phyloP scores from a whole-genome alignment of 2,888 invertebrate genomes.

The Scelioninae gen. 1 region DNA sequence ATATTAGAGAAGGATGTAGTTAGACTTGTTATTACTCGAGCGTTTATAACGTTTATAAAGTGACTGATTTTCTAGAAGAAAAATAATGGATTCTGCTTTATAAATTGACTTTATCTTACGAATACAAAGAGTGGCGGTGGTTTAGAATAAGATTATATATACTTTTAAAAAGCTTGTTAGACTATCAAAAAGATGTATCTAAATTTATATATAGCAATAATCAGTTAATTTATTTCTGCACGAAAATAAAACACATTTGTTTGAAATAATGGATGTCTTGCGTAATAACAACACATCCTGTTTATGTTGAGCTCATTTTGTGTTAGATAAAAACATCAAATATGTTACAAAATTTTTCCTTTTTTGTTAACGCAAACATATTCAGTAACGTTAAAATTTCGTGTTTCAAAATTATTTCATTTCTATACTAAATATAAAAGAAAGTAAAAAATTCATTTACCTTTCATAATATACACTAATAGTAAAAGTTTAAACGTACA shows the following conservation, averaged over 20 bases:
- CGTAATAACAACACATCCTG: not conserved
- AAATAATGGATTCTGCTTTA: not conserved
- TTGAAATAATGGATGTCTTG: not conserved
- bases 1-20: not conserved
- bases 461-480: not conserved
- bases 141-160: not conserved
- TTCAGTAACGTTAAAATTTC: no score
- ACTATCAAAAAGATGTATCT: not conserved
- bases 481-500: not conserved
- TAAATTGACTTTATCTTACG: constrained; percentile 1
- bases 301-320: no score
- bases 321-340: no score
- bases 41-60: not conserved
- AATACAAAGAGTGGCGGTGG: not conserved
- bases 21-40: not conserved
- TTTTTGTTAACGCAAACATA: no score
- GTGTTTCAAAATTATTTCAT: no score
- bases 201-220: not conserved
- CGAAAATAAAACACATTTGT: not conserved
- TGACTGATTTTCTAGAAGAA: not conserved
- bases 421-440: not conserved
- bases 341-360: no score
- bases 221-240: not conserved
- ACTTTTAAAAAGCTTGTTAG: not conserved
- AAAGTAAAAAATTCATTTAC: not conserved